phyloP scores from a whole-genome alignment of 2,797 vertebrate genomes.

The Chloroceryle inda region DNA sequence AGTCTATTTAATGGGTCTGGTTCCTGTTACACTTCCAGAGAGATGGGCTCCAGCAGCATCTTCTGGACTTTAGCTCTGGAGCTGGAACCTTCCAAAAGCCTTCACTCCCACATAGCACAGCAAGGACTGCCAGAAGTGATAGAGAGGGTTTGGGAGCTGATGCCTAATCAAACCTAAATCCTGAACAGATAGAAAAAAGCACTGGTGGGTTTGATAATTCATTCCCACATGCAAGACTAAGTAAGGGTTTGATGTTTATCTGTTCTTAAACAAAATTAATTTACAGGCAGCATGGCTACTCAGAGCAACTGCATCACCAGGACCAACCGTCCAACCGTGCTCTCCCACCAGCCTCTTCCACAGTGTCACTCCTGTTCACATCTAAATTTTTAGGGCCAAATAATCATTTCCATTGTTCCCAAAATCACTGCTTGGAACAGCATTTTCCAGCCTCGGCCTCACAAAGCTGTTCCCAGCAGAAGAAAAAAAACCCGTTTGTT shows the following conservation, averaged over 20 bases:
- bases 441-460: background rate
- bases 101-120: rapidly evolving
- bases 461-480: background rate
- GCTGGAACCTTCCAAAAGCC: background rate
- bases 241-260: background rate
- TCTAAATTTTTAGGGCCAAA: background rate
- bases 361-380: background rate
- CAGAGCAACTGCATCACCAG: background rate
- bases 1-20: background rate
- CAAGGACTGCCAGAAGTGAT: background rate
- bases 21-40: background rate
- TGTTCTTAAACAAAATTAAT: background rate
- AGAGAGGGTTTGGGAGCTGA: background rate
- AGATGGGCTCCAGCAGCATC: background rate
- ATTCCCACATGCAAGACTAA: background rate
- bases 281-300: background rate
- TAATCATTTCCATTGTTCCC: background rate
- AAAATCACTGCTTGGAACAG: background rate
- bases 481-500: background rate
- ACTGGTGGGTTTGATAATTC: background rate
- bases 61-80: background rate
- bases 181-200: background rate
- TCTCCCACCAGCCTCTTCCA: background rate
- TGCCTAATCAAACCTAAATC: background rate
- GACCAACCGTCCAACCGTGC: rapidly evolving